Base-by-base conservation (phyloP, 2,797 vertebrate genomes). In the Urophycis tenuis region DNA sequence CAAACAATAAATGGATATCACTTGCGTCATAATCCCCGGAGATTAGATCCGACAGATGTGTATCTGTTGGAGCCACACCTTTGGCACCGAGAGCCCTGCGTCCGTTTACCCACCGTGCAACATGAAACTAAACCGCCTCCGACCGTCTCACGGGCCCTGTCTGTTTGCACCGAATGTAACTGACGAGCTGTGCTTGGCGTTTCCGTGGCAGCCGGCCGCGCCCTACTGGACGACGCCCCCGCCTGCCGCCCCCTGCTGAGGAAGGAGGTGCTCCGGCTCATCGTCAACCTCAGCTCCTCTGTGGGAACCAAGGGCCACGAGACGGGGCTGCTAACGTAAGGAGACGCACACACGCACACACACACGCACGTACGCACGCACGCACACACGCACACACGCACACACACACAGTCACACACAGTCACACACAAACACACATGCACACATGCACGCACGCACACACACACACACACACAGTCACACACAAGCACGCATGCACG, bases 221-320 rank as follows among this genome's bases (percentile, higher is more conserved):
- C 94, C 35, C 95, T 99, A 88, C 93, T 96, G 74, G 97, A 99
- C 84, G 97, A 99, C 12, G 95, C 95, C 74, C 96, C 96, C 0
- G 95, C 97, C 78, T 96, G 96, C 88, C 93, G 96, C 49, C 96
- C 98, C 82, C 89, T 99, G 83, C 92, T 99, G 82, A 93, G 97
- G 83, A 99, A 99, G 88, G 98, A 99, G 90, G 96, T 99, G 60
- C 91, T 99, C 72, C 95, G 98, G 67, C 95, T 99, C 86, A 97
- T 98, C 77, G 92, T 99, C 87, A 98, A 98, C 89, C 93, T 99
- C 87, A 99, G 98, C 92, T 99, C 97, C 81, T 99, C 97, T 8
- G 98, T 99, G 45, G 97, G 97, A 91, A 99, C 97, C 71, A 99
- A 99, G 90, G 95, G 97, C 84, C 96, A 99, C 78, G 98, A 99